Evolutionary conservation across 2,797 vertebrate genomes (phyloP).

Genomic region (Carapus acus): DNA sequence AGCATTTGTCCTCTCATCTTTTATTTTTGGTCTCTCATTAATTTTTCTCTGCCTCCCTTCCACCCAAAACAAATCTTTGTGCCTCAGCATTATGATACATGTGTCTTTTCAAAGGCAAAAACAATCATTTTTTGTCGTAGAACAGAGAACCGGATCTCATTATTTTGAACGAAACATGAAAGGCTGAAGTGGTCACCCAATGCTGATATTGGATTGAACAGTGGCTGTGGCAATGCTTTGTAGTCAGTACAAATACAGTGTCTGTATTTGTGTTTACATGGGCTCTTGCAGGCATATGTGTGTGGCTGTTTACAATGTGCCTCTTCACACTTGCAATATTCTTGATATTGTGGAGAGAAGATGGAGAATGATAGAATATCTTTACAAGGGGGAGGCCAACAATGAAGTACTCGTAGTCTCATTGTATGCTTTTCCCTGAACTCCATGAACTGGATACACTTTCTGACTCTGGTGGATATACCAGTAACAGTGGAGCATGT

Average conservation of each 20-base stretch:
- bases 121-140: conserved; percentile 66
- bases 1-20: conserved; percentile 26
- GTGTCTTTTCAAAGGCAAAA: conserved; percentile 65
- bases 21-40: conserved; percentile 6
- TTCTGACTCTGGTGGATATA: conserved; percentile 29
- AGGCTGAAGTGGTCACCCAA: conserved; percentile 65
- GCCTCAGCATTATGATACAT: conserved; percentile 31
- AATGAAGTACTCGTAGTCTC: conserved; percentile 48
- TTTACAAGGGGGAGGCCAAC: conserved; percentile 13
- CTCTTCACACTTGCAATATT: conserved; percentile 37
- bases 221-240: conserved; percentile 46
- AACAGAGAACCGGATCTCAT: conserved; percentile 55
- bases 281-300: conserved; percentile 16
- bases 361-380: conserved; percentile 25
- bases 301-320: conserved; percentile 24
- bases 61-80: conserved; percentile 1
- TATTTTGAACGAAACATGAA: conserved; percentile 71
- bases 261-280: conserved; percentile 37
- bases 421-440: conserved; percentile 52
- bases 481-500: conserved; percentile 59
- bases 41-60: not conserved
- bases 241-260: conserved; percentile 22
- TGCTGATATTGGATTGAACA: conserved; percentile 61
- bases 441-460: conserved; percentile 55
- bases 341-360: conserved; percentile 35